Evolutionary conservation across 2,113 vertebrate genomes (phyloP).

Genomic region (Calidris pugnax): DNA sequence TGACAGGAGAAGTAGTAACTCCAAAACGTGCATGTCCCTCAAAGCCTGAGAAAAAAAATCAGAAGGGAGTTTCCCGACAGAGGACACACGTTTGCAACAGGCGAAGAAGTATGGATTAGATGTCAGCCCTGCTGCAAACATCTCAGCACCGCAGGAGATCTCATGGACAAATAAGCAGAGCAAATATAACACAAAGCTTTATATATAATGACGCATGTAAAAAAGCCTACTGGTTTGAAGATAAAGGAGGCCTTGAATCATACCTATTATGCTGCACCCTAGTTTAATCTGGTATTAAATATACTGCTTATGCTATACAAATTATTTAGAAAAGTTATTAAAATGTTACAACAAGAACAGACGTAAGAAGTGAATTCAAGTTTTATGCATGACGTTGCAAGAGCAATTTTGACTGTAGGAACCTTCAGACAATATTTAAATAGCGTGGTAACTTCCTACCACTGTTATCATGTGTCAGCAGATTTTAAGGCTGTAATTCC

Average conservation of each 20-base stretch:
- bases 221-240: neutral
- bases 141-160: neutral
- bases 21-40: neutral
- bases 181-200: conserved; percentile 26
- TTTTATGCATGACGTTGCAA: conserved; percentile 55
- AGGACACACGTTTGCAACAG: neutral
- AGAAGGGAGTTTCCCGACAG: neutral
- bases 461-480: neutral
- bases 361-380: conserved; percentile 70
- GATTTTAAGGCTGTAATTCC: conserved; percentile 45
- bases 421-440: conserved; percentile 32
- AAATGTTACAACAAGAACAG: conserved; percentile 63
- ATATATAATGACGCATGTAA: neutral
- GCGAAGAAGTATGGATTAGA: neutral
- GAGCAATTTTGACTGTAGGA: conserved; percentile 35
- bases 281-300: conserved; percentile 42
- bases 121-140: neutral
- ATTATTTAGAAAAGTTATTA: conserved; percentile 18
- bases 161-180: neutral
- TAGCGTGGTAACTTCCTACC: neutral
- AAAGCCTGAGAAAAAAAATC: neutral
- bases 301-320: conserved; percentile 46
- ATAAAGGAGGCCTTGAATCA: conserved; percentile 42
- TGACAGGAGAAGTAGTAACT: neutral
- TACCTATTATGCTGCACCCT: conserved; percentile 44